Base-by-base conservation (phyloP, 2,888 invertebrate species). In the Microctonus brassicae region DNA sequence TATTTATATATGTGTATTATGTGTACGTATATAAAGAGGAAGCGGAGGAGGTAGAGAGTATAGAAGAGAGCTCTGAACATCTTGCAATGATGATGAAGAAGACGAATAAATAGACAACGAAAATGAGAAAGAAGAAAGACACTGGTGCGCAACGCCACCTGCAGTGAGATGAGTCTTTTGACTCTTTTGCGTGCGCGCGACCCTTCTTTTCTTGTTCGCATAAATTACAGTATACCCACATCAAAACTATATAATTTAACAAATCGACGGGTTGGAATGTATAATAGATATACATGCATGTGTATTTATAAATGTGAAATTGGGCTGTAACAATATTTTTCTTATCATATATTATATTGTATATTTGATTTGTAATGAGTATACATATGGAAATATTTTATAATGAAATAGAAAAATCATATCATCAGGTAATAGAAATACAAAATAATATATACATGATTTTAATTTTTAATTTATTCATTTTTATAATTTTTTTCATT, bases 41-140 rank as follows among this genome's bases (percentile, higher is more conserved):
- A 52, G 63, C 67, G 65, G 72, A 64, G 66, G 70, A 64, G 55
- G 62, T n/a, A n/a, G n/a, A n/a, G n/a, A n/a, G n/a, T n/a, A n/a
- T n/a, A n/a, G n/a, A n/a, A n/a, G n/a, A n/a, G n/a, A n/a, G n/a
- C n/a, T n/a, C n/a, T 22, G n/a, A 66, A 42, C 39, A 52, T 39
- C 36, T 61, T 61, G 61, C 22, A 22, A 13, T 39, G 61, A 61
- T 17, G 58, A 58, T 33, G 58, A n/a, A 58, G 33, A 58, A 58
- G 34, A 33, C n/a, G 52, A 36, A 62, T 53, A 53, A 63, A 61
- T 62, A 58, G 58, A 39, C 58, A 13, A 53, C 64, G 20, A 26
- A 66, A 36, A 42, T 47, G 52, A 29, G 11, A 13, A 61, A 58
- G 36, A 33, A 60, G 26, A 13, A 17, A 55, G 69, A 73, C 67